A percentile compares a stretch with the other conserved stretches of the same genome.
Evolutionary conservation across 30 jellyfish, hydroid and myxozoan species (phyloP).

Genomic region (Pseudorhiza aurosa): DNA sequence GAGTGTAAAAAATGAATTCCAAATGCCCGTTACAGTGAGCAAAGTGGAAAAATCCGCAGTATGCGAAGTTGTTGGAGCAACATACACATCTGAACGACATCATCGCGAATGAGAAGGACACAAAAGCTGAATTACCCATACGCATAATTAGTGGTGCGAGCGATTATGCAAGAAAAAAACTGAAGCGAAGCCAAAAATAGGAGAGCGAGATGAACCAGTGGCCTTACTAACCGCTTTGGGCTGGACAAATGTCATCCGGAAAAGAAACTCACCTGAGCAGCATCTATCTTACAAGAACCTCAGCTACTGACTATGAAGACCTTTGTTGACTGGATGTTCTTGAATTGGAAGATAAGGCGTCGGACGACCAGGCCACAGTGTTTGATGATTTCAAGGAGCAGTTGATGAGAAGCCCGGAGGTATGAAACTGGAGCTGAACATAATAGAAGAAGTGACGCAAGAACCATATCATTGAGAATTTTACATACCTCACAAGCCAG

Average conservation of each 20-base stretch:
- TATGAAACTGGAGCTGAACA: slow-evolving; percentile 61
- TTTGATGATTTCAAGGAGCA: slow-evolving; percentile 62
- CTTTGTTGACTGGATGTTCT: slow-evolving; percentile 71
- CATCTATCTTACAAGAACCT: slow-evolving; percentile 35
- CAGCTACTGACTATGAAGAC: slow-evolving; percentile 46
- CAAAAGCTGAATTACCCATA: slow-evolving; percentile 51
- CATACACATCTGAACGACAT: slow-evolving; percentile 38
- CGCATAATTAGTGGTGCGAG: slow-evolving; percentile 57
- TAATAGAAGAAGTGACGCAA: slow-evolving; percentile 32
- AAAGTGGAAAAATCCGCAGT: slow-evolving; percentile 61
- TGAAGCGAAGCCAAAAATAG: slow-evolving; percentile 37
- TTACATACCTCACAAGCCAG: slow-evolving; percentile 72
- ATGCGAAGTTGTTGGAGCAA: not conserved
- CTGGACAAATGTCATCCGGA: slow-evolving; percentile 84
- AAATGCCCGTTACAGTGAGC: slow-evolving; percentile 36
- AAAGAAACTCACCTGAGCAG: slow-evolving; percentile 18
- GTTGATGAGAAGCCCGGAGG: slow-evolving; percentile 32
- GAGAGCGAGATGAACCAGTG: slow-evolving; percentile 61
- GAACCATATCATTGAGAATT: slow-evolving; percentile 20
- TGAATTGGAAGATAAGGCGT: slow-evolving; percentile 52
- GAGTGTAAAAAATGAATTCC: slow-evolving; percentile 8
- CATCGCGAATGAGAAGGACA: slow-evolving; percentile 19
- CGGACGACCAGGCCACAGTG: slow-evolving; percentile 35
- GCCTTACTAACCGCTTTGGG: slow-evolving; percentile 66
- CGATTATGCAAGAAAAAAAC: slow-evolving; percentile 41